Base-by-base conservation (phyloP, 2,888 invertebrate species). In the Stenodema calcarata region DNA sequence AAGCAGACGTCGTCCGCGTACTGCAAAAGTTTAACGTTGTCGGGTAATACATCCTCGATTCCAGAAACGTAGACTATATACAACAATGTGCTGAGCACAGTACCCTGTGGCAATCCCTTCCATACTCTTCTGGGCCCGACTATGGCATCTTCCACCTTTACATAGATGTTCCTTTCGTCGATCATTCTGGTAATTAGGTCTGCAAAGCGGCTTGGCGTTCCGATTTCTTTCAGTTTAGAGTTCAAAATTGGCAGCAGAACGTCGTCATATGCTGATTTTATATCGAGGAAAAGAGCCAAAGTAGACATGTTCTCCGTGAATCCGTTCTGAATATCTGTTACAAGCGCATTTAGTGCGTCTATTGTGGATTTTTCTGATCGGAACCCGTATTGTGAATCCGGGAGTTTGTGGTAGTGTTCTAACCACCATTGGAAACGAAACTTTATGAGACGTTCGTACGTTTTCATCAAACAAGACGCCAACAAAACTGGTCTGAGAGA, bases 381-480 rank as follows among this genome's bases (percentile, higher is more conserved):
- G 30, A 73, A 73, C n/a, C 73, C 73, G 30, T 73, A 73, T 73
- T 73, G 73, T 7, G 30, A 28, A 73, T 73, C 78, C 11, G 78
- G 78, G 42, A 76, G 42, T 76, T 76, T 76, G 7, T 30, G 9
- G 14, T 76, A 9, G 16, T 30, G 42, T 76, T 76, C 76, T 12
- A 76, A n/a, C 76, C 76, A 76, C 76, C 76, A 76, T 11, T 76
- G 35, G 35, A 76, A 42, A 4, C 42, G 35, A n/a, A 41, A 41
- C 42, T 76, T 76, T 30, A 76, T 76, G 76, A 76, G 35, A 2
- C 35, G 35, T n/a, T 76, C 76, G 35, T 11, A 76, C 14, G 76
- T 76, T 35, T 76, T 76, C 76, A 30, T 30, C n/a, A 76, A 12
- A n/a, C 30, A 76, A 76, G 76, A 76, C 1, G 76, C 76, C 35